Conservation (phyloP, 2,888 invertebrate species). For the Tiliacea citrago region DNA sequence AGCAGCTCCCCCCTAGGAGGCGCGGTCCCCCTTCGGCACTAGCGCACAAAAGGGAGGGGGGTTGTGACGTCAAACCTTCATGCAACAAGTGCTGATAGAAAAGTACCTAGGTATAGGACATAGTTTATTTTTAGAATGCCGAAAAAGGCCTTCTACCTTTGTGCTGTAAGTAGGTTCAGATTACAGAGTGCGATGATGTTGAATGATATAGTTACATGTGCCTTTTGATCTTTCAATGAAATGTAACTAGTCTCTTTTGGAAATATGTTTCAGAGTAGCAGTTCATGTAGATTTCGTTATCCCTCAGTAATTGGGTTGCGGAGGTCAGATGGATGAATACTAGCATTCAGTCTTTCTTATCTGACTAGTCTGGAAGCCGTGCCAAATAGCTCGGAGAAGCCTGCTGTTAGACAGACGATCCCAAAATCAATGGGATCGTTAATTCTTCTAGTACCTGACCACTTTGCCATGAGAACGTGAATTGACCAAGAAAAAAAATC, state of each 20-base stretch:
- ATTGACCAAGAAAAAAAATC: not conserved
- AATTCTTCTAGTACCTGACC: not conserved
- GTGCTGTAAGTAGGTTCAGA: constrained; percentile 45
- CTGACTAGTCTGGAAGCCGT: constrained; percentile 8
- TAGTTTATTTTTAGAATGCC: constrained; percentile 84
- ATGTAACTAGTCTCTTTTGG: not conserved
- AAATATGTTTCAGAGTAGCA: constrained; percentile 13
- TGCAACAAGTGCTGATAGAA: constrained; percentile 87
- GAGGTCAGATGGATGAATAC: not conserved
- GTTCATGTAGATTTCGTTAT: constrained; percentile 2
- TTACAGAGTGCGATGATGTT: constrained; percentile 32
- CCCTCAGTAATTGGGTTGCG: constrained; percentile 13
- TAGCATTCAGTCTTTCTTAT: constrained; percentile 17
- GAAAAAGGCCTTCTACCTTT: constrained; percentile 71
- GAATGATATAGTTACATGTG: constrained; percentile 21
- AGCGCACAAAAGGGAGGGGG: constrained; percentile 75
- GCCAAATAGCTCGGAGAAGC: constrained; percentile 34
- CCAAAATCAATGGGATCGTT: constrained; percentile 4
- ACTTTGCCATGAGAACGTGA: not conserved
- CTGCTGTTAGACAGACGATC: not conserved
- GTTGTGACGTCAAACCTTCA: constrained; percentile 86
- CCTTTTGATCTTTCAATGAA: constrained; percentile 29
- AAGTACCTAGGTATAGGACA: constrained; percentile 76
- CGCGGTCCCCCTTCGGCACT: constrained; percentile 75
- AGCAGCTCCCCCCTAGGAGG: constrained; percentile 80